Evolutionary conservation across 2,797 vertebrate genomes (phyloP).

Genomic region (Phaenicophaeus curvirostris): DNA sequence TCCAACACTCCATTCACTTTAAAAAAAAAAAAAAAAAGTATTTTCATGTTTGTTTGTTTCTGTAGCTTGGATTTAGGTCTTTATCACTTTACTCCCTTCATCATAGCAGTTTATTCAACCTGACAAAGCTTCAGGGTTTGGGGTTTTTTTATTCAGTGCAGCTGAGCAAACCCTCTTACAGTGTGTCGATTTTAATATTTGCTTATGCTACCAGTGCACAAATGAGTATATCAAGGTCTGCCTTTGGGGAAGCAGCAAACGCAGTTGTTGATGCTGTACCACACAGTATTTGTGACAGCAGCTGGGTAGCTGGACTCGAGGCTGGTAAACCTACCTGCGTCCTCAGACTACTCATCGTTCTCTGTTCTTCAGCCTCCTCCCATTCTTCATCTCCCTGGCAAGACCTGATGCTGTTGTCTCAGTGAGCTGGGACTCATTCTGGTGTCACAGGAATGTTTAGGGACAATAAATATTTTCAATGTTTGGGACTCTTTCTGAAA

Average conservation of each 20-base stretch:
- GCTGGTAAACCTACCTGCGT: neutral
- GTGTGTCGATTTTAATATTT: slow-evolving; percentile 60
- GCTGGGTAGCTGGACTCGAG: neutral
- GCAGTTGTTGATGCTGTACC: neutral
- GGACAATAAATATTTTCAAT: neutral
- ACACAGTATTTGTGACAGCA: neutral
- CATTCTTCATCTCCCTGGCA: neutral
- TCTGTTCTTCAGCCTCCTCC: neutral
- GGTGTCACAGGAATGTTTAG: neutral
- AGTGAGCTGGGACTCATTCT: neutral
- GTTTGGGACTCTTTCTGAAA: neutral
- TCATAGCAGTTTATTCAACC: slow-evolving; percentile 37
- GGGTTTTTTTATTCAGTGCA: slow-evolving; percentile 15
- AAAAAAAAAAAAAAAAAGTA: neutral
- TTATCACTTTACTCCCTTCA: slow-evolving; percentile 40
- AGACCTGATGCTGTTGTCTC: neutral
- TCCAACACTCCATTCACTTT: neutral
- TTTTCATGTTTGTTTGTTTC: slow-evolving; percentile 9
- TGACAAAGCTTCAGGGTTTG: neutral
- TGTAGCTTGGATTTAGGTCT: slow-evolving; percentile 19
- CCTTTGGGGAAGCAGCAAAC: neutral
- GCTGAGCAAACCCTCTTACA: slow-evolving; percentile 33
- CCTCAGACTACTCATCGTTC: neutral
- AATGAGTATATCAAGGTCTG: neutral
- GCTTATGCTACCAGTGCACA: neutral